These are phyloP conservation scores for Clamator glandarius DNA, from an alignment of 2,797 vertebrate genomes.

Conservation along the genomic window DNA sequence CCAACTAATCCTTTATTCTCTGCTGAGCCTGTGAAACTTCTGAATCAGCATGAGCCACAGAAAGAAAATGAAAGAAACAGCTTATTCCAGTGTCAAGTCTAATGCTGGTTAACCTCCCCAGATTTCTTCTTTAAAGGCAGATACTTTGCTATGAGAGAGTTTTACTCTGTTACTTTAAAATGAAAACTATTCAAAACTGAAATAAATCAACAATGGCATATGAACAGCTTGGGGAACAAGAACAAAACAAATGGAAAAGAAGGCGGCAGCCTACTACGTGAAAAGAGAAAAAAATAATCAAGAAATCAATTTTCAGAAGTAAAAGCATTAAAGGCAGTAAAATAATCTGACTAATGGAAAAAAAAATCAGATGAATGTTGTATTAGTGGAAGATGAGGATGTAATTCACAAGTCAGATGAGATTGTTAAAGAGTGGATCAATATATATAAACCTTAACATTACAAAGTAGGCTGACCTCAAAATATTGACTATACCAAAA, in stretches of 20 bases:
- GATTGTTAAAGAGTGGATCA: constrained; percentile 43
- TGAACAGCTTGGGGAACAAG: constrained; percentile 21
- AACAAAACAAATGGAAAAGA: constrained; percentile 26
- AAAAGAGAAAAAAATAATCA: neutral
- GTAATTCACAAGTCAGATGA: constrained; percentile 58
- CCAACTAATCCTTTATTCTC: neutral
- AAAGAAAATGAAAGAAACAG: neutral
- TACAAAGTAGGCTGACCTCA: neutral
- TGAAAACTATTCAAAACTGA: neutral
- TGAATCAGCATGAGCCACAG: neutral
- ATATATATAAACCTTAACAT: constrained; percentile 29
- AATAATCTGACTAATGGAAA: constrained; percentile 53
- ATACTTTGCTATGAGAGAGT: neutral
- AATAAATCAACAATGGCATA: constrained; percentile 33
- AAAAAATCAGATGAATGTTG: constrained; percentile 4
- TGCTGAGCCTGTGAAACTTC: neutral
- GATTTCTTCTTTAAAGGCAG: neutral
- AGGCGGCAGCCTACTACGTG: neutral
- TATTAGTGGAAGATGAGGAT: constrained; percentile 42
- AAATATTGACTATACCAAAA: constrained; percentile 4
- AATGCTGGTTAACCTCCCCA: neutral
- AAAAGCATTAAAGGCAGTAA: constrained; percentile 43
- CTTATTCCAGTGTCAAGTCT: neutral
- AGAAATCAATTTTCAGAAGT: constrained; percentile 26
- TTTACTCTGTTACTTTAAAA: constrained; percentile 11